These are phyloP conservation scores for Hydrolagus colliei DNA, from an alignment of 2,797 vertebrate species.

Conservation along the genomic window DNA sequence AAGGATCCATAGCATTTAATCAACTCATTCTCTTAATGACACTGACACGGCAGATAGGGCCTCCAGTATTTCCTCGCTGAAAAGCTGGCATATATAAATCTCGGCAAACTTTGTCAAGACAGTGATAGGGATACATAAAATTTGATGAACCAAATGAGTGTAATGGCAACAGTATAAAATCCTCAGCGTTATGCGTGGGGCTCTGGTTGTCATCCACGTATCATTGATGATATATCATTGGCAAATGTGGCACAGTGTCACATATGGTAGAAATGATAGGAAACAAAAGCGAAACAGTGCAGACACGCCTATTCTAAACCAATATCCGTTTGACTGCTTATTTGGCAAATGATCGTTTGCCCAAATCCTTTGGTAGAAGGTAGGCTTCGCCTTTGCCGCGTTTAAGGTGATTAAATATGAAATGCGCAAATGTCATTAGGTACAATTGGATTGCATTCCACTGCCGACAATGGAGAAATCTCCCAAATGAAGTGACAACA, in stretches of 20 bases:
- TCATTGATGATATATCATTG: too few species aligned
- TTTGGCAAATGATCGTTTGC: not conserved
- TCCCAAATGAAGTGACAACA: not conserved
- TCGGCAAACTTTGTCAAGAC: not conserved
- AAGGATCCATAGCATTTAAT: conserved; percentile 3
- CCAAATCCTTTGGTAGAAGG: not conserved
- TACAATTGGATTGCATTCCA: not conserved
- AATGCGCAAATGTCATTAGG: not conserved
- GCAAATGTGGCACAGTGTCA: not conserved
- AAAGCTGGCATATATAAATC: not conserved
- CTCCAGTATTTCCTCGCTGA: not conserved
- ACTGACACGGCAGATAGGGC: too few species aligned
- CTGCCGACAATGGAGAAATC: not conserved
- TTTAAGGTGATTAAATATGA: not conserved
- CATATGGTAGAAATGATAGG: not conserved
- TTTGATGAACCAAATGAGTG: not conserved
- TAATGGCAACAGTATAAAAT: conserved; percentile 6
- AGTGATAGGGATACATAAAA: not conserved
- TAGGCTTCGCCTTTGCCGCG: not conserved
- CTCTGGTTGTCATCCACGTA: not conserved
- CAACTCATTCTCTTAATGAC: not conserved
- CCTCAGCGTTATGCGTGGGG: too few species aligned
- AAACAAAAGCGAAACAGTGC: not conserved
- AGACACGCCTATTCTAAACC: not conserved
- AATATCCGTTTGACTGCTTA: not conserved